Conservation (phyloP, 1,140 invertebrate genomes). For the Diabrotica virgifera region DNA sequence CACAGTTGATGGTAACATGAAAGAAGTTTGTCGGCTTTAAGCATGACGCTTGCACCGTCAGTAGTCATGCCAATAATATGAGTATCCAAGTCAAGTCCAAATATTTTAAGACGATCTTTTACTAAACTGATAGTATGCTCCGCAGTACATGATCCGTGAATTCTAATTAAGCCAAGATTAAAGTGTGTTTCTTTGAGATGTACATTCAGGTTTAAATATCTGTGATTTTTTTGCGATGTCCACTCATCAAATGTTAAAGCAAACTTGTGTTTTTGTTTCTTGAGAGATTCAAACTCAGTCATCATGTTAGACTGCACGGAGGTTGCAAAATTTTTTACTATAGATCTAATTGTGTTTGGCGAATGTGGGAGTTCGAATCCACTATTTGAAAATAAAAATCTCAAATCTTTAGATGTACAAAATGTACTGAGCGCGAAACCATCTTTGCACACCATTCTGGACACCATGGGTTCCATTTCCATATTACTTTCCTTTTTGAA, state of each 20-base stretch:
- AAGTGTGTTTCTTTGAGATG: constrained; percentile 29
- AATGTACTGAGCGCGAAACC: constrained; percentile 27
- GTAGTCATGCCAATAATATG: constrained; percentile 11
- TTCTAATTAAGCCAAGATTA: constrained; percentile 34
- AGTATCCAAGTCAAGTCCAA: constrained; percentile 7
- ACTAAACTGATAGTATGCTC: constrained; percentile 4
- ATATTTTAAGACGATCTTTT: background rate
- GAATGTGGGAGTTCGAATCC: constrained; percentile 27
- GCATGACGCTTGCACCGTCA: constrained; percentile 17
- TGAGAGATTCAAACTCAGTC: constrained; percentile 23
- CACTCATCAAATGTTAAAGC: constrained; percentile 37
- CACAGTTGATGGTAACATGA: no score
- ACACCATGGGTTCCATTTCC: no score
- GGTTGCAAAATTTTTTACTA: constrained; percentile 27
- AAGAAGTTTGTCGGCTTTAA: background rate
- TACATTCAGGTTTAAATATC: constrained; percentile 37
- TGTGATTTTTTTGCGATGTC: constrained; percentile 31
- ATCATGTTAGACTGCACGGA: no score
- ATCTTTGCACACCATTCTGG: constrained; percentile 35
- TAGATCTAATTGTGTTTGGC: constrained; percentile 33
- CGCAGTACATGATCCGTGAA: constrained; percentile 29
- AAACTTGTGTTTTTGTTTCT: constrained; percentile 31
- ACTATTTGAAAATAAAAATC: no score
- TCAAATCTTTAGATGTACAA: constrained; percentile 24
- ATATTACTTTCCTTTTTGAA: no score